Percentiles rank a stretch among this genome's conserved stretches.
These are phyloP conservation scores for Sebastiscus tertius DNA, from an alignment of 2,797 vertebrate genomes.

Conservation along the genomic window DNA sequence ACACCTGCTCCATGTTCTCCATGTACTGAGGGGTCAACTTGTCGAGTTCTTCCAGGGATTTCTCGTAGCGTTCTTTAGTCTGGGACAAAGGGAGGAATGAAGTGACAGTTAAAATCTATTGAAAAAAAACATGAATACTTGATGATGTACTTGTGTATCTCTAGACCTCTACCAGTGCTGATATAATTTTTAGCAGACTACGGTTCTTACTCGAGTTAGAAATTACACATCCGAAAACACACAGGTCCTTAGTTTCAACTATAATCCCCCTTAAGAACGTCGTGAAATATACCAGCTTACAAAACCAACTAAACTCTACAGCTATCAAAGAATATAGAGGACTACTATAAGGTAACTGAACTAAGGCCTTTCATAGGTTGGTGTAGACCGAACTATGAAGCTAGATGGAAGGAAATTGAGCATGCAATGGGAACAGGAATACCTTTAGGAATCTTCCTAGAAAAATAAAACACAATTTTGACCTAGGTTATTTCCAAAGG, in stretches of 20 bases:
- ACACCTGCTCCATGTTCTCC: conserved; percentile 99
- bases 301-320: not conserved
- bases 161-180: not conserved
- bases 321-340: not conserved
- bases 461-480: not conserved
- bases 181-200: not conserved
- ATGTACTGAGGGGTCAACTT: conserved; percentile 95
- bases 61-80: conserved; percentile 95
- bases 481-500: not conserved
- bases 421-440: not conserved
- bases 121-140: not conserved
- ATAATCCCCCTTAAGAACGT: not conserved
- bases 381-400: not conserved
- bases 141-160: not conserved
- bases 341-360: not conserved
- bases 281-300: accelerated
- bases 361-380: not conserved
- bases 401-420: not conserved
- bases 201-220: not conserved
- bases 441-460: not conserved
- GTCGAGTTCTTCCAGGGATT: conserved; percentile 92
- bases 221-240: not conserved
- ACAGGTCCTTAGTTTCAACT: not conserved
- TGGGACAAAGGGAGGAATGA: conserved; percentile 46
- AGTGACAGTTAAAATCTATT: not conserved